Conservation (phyloP, 2,888 invertebrate species). For the Limenitis camilla region DNA sequence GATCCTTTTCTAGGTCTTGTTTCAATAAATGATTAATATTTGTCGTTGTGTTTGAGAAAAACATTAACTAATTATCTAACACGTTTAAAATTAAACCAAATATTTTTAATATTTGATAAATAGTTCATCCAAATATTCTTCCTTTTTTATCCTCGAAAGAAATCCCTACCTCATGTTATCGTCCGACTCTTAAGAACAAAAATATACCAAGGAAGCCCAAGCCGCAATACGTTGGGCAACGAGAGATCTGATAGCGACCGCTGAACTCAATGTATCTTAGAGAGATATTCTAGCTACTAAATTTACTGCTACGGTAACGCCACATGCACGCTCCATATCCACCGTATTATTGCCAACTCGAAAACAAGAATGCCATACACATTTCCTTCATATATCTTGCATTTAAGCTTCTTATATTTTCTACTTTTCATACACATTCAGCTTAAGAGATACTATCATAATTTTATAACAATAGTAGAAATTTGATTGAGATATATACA, state of each 20-base stretch:
- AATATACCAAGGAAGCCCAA: slow-evolving; percentile 18
- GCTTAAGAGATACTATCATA: slow-evolving; percentile 4
- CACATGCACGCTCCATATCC: slow-evolving; percentile 69
- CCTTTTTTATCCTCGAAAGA: too few species aligned
- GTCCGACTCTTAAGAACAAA: too few species aligned
- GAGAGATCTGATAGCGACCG: slow-evolving; percentile 52
- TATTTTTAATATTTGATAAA: too few species aligned
- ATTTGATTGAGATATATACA: slow-evolving; percentile 31
- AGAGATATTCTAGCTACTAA: slow-evolving; percentile 44
- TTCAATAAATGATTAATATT: too few species aligned
- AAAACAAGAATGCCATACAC: slow-evolving; percentile 68
- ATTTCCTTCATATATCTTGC: slow-evolving; percentile 65
- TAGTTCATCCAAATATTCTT: too few species aligned
- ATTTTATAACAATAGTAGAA: too few species aligned
- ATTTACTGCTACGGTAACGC: slow-evolving; percentile 70
- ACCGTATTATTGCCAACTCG: slow-evolving; percentile 71
- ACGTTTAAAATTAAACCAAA: too few species aligned
- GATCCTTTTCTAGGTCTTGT: too few species aligned
- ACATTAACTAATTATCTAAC: too few species aligned
- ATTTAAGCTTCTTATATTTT: slow-evolving; percentile 57
- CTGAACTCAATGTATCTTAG: slow-evolving; percentile 44
- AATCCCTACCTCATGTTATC: too few species aligned
- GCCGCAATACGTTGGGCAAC: slow-evolving; percentile 33
- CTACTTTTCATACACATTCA: slow-evolving; percentile 33
- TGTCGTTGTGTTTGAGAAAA: too few species aligned